These are phyloP conservation scores for Choreutis nemorana DNA, from an alignment of 2,888 invertebrate genomes.

Conservation along the genomic window DNA sequence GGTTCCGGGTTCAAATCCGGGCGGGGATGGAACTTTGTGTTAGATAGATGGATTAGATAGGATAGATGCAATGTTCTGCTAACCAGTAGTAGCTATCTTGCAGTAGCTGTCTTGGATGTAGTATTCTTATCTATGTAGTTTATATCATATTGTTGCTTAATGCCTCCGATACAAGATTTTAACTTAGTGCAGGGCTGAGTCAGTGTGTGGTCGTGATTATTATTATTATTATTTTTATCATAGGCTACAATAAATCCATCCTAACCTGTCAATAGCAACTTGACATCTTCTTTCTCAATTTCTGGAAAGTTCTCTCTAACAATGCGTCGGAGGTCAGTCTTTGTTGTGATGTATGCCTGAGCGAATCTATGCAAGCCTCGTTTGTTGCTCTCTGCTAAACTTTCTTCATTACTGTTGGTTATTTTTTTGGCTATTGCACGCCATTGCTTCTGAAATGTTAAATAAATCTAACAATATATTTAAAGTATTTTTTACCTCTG, in stretches of 20 bases:
- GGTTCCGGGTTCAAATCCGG: too few relatives aligned
- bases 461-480: constrained; percentile 1
- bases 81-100: too few relatives aligned
- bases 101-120: too few relatives aligned
- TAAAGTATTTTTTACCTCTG: too few relatives aligned
- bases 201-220: neutral
- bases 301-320: constrained; percentile 59
- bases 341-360: constrained; percentile 66
- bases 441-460: constrained; percentile 61
- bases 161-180: too few relatives aligned
- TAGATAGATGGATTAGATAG: too few relatives aligned
- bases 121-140: too few relatives aligned
- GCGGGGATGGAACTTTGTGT: too few relatives aligned
- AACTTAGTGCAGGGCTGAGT: too few relatives aligned
- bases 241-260: neutral
- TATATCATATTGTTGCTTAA: too few relatives aligned
- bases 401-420: constrained; percentile 19
- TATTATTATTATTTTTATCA: neutral
- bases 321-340: constrained; percentile 61
- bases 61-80: too few relatives aligned
- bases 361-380: constrained; percentile 66
- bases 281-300: constrained; percentile 22
- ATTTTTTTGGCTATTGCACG: constrained; percentile 61
- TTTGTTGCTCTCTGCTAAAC: constrained; percentile 12
- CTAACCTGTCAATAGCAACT: constrained; percentile 62